A percentile compares a stretch with the other conserved stretches of the same genome.
Conservation (phyloP, 2,888 invertebrate species). For the Boloria euphrosyne region DNA sequence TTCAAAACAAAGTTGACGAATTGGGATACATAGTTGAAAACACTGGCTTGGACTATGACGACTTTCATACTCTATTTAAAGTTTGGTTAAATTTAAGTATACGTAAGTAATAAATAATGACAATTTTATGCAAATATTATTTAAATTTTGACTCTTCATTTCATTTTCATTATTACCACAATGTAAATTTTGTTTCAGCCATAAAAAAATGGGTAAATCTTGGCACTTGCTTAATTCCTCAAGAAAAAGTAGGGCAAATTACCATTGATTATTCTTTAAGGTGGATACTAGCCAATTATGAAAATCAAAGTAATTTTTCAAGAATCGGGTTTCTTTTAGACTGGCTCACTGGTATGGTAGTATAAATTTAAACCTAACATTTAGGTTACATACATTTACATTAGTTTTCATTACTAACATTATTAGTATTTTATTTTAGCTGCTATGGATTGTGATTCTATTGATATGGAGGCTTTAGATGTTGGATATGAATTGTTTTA, state of each 20-base stretch:
- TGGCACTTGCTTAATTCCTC: conserved; percentile 69
- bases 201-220: conserved; percentile 70
- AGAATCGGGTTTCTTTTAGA: conserved; percentile 67
- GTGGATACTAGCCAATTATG: conserved; percentile 68
- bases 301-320: conserved; percentile 55
- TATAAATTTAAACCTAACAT: neutral
- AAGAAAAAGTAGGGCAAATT: conserved; percentile 56
- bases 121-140: neutral
- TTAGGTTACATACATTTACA: too few relatives aligned
- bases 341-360: conserved; percentile 68
- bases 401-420: neutral
- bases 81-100: conserved; percentile 76
- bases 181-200: conserved; percentile 53
- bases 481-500: conserved; percentile 74
- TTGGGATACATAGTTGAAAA: conserved; percentile 61
- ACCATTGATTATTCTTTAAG: conserved; percentile 67
- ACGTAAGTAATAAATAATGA: conserved; percentile 61
- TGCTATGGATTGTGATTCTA: conserved; percentile 69
- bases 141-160: neutral
- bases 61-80: conserved; percentile 71
- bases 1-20: conserved; percentile 68
- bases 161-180: neutral
- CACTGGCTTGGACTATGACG: conserved; percentile 61
- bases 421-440: conserved; percentile 54
- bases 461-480: conserved; percentile 65